Evolutionary conservation across 2,888 invertebrate species (phyloP).

Genomic region (Embidobia sp.): DNA sequence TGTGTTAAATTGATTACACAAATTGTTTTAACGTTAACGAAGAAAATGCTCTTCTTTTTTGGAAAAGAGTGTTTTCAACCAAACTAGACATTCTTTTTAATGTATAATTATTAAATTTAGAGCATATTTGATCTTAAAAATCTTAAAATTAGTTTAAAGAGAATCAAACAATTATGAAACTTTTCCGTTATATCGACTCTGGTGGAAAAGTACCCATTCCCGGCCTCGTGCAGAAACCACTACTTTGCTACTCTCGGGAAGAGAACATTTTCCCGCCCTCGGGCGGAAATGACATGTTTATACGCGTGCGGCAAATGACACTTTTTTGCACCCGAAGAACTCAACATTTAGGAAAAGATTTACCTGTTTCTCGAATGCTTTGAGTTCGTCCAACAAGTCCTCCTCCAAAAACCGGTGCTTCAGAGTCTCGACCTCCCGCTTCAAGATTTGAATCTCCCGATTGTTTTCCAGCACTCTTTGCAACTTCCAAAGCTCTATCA

Average conservation of each 20-base stretch:
- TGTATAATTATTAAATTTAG: neutral
- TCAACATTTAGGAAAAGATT: neutral
- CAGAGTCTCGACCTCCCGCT: conserved; percentile 74
- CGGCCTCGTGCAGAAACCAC: too few species aligned
- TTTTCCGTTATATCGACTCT: too few species aligned
- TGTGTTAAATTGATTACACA: conserved; percentile 8
- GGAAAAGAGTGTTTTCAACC: neutral
- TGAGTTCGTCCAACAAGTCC: conserved; percentile 75
- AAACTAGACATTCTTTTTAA: neutral
- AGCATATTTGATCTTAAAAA: too few species aligned
- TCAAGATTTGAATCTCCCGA: conserved; percentile 73
- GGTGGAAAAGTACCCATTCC: too few species aligned
- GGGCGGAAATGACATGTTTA: too few species aligned
- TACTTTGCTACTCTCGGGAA: too few species aligned
- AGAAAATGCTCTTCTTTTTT: too few species aligned
- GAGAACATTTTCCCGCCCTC: too few species aligned
- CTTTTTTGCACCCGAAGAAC: too few species aligned
- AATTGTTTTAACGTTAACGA: neutral
- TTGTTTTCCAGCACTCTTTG: conserved; percentile 70
- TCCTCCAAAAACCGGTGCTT: conserved; percentile 75
- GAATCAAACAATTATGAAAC: too few species aligned
- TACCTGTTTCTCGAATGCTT: conserved; percentile 78
- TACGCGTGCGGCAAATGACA: too few species aligned
- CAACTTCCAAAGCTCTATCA: conserved; percentile 75
- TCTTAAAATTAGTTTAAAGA: too few species aligned